A percentile compares a stretch with the other conserved stretches of the same genome.
Conservation (phyloP, 2,797 vertebrate genomes). For the Dendrocincla tyrannina region DNA sequence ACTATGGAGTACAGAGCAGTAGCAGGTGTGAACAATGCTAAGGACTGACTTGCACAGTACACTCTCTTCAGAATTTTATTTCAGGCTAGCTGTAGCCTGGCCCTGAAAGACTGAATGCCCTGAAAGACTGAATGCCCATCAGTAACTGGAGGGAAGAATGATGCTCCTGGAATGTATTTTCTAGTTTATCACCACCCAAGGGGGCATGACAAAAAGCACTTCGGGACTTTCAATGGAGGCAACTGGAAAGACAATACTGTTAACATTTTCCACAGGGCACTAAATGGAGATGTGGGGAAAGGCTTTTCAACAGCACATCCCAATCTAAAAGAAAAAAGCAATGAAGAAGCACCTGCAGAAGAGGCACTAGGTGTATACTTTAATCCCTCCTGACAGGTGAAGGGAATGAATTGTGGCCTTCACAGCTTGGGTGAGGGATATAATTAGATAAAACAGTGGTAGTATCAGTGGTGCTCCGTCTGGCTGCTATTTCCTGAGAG, state of each 20-base stretch:
- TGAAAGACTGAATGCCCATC: not conserved
- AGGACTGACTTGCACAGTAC: not conserved
- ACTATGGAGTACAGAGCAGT: not conserved
- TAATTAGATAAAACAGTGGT: conserved; percentile 26
- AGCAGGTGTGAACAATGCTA: not conserved
- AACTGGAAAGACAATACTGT: not conserved
- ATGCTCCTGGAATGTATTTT: not conserved
- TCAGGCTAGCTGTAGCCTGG: not conserved
- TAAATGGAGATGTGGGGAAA: not conserved
- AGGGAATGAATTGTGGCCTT: not conserved
- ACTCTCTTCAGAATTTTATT: not conserved
- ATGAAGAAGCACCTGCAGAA: not conserved
- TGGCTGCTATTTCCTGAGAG: not conserved
- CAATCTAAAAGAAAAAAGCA: not conserved
- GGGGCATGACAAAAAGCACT: not conserved
- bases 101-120: not conserved
- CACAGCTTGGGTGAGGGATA: not conserved
- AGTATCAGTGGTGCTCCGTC: not conserved
- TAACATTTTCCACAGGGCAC: not conserved
- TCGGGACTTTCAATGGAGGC: not conserved
- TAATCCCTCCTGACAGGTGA: not conserved
- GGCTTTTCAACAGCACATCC: not conserved
- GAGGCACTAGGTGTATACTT: not conserved
- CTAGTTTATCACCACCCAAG: not conserved
- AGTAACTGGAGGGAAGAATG: not conserved